Base-by-base conservation (phyloP, 2,888 invertebrate species). In the Pterobdella sp. region DNA sequence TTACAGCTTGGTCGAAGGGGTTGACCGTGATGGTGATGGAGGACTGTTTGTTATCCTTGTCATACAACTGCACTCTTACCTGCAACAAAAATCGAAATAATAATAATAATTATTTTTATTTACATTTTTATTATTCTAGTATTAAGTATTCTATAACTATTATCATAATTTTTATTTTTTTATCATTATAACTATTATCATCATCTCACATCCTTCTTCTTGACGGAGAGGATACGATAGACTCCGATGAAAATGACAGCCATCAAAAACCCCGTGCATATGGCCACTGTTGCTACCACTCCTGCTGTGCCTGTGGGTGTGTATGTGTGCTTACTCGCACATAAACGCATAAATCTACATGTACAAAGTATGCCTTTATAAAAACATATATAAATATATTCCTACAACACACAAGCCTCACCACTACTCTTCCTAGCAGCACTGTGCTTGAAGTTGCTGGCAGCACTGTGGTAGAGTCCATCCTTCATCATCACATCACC, bases 161-260 rank as follows among this genome's bases (percentile, higher is more conserved):
- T 18, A 42, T 42, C 42, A 18, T 18, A 7, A 42, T 42, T 18
- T 14, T 42, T 18, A 18, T 42, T 18, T 14, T 42, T 18, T 42
- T 18, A 18, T 42, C 42, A 42, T 42, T 18, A 7, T 42, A 7
- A 18, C 18, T 18, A 18, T 42, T 18, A 42, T 42, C 42, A 42
- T 42, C 42, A 42, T 42, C 60, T 14, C 80, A 92, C 91, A 79
- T 88, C 87, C 81, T 90, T 91, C 31, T 93, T 87, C 77, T 89
- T 89, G 84, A 93, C 93, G 80, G 92, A 93, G 79, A 91, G 90
- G 76, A 94, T 87, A 84, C 91, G 93, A 79, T 91, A 90, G 31
- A 29, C 36, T 14, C 60, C 71, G 60, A 71, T 63, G 26, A 56
- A 63, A 35, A 71, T 71, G 32, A 71, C 71, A 26, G 34, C 63